Evolutionary conservation across 2,113 vertebrate genomes (phyloP), one percentile per base, ranked within the genome.

Genomic region (Phylloscopus trochiloides): DNA sequence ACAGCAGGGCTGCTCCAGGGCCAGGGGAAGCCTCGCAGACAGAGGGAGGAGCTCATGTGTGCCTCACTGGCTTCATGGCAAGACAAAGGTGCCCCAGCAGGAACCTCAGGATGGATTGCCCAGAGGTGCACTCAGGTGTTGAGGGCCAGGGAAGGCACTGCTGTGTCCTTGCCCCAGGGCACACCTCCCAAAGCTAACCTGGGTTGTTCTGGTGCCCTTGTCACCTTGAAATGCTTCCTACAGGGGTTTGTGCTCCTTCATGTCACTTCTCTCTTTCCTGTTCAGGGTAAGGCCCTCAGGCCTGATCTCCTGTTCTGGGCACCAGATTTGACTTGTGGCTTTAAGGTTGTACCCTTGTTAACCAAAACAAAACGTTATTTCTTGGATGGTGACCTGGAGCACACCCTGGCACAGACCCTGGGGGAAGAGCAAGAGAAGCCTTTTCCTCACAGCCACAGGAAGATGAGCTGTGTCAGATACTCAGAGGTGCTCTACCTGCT

Each of bases 231-330:
- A 59, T 0, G 6, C 2, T 1, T 26, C 67, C 38, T 31, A 0
- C 0, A 63, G 68, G 47, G 12, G 4, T 25, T 3, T 7, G 4
- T 0, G 1, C 36, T 15, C 54, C 59, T 62, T 50, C 21, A 9
- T 1, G 6, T 16, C 75, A 28, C 4, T 0, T 12, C 14, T 61
- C 32, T 26, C 58, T 17, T 36, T 29, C 14, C 45, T 40, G 2
- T 12, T 40, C 31, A 40, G 38, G 10, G 36, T 24, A 28, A 42
- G 32, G 11, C 16, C 43, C 24, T 3, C 42, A 18, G 40, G 21
- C 32, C 72, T 76, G 32, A 63, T 34, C 57, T 57, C 45, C 52
- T 34, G 3, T 13, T 42, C 14, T 10, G 48, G 25, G 31, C 38
- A 73, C 14, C n/a, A 43, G 24, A 47, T 66, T 18, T 38, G 55